A percentile compares a stretch with the other conserved stretches of the same genome.
These are phyloP conservation scores for Sphaerophoria rueppellii DNA, from an alignment of 2,888 invertebrate genomes.

Conservation along the genomic window DNA sequence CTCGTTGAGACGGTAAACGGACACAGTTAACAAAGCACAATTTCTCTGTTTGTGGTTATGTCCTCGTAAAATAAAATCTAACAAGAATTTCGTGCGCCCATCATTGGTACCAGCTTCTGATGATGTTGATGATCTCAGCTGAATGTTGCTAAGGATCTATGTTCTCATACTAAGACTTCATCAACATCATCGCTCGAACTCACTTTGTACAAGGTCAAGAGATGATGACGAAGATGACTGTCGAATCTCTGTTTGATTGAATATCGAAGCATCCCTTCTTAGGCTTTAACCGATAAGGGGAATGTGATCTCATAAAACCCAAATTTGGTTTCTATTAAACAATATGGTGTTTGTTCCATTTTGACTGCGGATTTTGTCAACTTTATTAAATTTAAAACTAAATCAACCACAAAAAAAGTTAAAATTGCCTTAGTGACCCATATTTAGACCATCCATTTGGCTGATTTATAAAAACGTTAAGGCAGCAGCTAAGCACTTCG, in stretches of 20 bases:
- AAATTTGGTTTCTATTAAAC: conserved; percentile 48
- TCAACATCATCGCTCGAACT: conserved; percentile 8
- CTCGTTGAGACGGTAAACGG: no score
- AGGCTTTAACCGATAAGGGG: conserved; percentile 39
- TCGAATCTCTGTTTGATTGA: background rate
- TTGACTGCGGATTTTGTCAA: conserved; percentile 4
- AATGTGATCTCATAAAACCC: conserved; percentile 46
- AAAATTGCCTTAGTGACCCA: conserved; percentile 52
- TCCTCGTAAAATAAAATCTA: conserved; percentile 71
- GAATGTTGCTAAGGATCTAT: conserved; percentile 13
- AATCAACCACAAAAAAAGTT: conserved; percentile 2
- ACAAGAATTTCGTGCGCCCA: conserved; percentile 67
- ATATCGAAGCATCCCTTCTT: conserved; percentile 23
- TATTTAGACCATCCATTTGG: conserved; percentile 17
- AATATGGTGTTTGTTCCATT: conserved; percentile 52
- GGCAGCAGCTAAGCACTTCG: conserved; percentile 14
- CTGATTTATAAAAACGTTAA: background rate
- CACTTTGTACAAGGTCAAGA: background rate
- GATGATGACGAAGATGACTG: no score
- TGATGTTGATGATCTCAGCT: background rate
- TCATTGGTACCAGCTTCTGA: conserved; percentile 4
- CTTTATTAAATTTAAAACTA: conserved; percentile 42
- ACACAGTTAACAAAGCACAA: conserved; percentile 1
- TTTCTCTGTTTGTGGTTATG: conserved; percentile 59
- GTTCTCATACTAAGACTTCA: conserved; percentile 19